Conservation (phyloP, 2,797 vertebrate genomes). For the Cuniculus paca region DNA sequence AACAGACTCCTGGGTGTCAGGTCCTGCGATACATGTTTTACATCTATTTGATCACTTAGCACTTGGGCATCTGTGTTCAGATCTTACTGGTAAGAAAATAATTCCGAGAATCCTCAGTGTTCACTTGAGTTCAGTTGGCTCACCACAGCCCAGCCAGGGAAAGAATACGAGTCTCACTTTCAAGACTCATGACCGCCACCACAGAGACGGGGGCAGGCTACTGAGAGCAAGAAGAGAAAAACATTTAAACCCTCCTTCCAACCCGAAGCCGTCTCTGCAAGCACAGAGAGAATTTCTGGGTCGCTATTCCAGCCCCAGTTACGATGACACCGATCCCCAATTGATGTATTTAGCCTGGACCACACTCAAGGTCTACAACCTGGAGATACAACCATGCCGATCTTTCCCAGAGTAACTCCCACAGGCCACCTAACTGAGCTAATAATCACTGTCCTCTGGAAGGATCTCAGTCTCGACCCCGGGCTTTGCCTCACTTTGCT, state of each 20-base stretch:
- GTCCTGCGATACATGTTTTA: background rate
- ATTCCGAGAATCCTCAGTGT: background rate
- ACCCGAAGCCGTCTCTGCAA: background rate
- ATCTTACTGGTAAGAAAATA: background rate
- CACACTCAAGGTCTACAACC: background rate
- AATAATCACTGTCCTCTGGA: background rate
- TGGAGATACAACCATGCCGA: fast-evolving
- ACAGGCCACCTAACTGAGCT: background rate
- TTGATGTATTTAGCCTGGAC: background rate
- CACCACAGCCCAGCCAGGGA: background rate
- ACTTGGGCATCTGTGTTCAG: background rate
- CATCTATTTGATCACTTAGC: background rate
- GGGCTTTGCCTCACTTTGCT: background rate
- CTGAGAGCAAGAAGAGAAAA: background rate
- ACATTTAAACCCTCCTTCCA: background rate
- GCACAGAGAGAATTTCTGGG: background rate
- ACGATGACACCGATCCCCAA: background rate
- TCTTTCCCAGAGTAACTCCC: background rate
- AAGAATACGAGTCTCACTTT: background rate
- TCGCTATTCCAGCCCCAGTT: background rate
- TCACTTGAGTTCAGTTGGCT: background rate
- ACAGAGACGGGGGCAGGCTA: background rate
- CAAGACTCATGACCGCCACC: background rate
- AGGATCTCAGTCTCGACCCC: background rate
- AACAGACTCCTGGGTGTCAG: background rate